Evolutionary conservation across 2,797 vertebrate genomes (phyloP).

Genomic region (Lepilemur septentrionalis): DNA sequence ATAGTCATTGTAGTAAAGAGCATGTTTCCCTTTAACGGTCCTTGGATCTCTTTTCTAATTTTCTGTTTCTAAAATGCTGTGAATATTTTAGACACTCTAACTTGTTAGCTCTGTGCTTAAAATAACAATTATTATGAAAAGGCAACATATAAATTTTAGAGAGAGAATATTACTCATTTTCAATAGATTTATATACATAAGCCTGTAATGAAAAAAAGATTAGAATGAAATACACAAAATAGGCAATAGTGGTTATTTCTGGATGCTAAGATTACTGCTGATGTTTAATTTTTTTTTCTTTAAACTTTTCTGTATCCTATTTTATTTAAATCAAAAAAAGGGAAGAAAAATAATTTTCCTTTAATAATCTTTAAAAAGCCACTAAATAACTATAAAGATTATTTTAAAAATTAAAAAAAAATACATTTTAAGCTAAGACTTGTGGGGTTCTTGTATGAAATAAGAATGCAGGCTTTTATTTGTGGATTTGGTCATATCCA

Average conservation of each 20-base stretch:
- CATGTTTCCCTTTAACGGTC: not conserved
- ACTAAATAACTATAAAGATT: not conserved
- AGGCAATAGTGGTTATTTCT: not conserved
- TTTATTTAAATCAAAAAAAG: not conserved
- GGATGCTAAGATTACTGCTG: not conserved
- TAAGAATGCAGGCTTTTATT: not conserved
- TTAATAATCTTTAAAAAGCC: not conserved
- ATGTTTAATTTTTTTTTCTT: not conserved
- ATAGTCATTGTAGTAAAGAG: not conserved
- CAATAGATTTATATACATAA: not conserved
- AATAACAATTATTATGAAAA: not conserved
- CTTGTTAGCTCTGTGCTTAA: not conserved
- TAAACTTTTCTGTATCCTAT: not conserved
- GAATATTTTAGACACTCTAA: slow-evolving; percentile 5
- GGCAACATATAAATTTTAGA: not conserved
- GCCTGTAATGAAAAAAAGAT: not conserved
- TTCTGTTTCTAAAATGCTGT: slow-evolving; percentile 25
- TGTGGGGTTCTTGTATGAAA: not conserved
- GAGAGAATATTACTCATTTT: not conserved
- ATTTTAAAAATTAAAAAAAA: not conserved
- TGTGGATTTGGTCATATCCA: not conserved
- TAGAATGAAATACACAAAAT: not conserved
- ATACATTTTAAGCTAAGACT: not conserved
- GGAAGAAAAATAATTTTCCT: not conserved
- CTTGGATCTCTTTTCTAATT: not conserved